These are phyloP conservation scores for Embiotoca jacksoni DNA, from an alignment of 2,113 vertebrate species.

Conservation along the genomic window DNA sequence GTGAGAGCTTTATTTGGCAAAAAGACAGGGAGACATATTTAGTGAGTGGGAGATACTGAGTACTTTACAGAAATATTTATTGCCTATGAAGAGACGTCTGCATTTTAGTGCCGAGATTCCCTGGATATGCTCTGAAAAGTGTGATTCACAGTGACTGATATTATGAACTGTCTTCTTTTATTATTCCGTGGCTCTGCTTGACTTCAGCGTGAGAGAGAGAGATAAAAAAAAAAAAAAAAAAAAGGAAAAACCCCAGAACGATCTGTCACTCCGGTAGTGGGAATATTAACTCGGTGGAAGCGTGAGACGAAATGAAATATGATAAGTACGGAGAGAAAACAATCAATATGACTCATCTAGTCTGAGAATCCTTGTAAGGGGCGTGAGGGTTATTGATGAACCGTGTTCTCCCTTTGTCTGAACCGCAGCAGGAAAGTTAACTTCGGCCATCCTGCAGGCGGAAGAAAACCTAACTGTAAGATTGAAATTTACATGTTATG, in stretches of 20 bases:
- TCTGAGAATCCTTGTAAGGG: conserved; percentile 29
- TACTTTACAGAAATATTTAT: conserved; percentile 63
- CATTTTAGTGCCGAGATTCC: conserved; percentile 43
- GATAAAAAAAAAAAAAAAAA: conserved; percentile 44
- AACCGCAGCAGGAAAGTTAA: background rate
- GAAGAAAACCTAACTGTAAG: background rate
- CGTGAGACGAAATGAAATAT: conserved; percentile 51
- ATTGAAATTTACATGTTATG: background rate
- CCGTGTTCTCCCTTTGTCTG: no score
- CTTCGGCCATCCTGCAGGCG: background rate
- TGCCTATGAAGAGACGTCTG: conserved; percentile 49
- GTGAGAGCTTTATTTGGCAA: conserved; percentile 63
- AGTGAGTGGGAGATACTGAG: conserved; percentile 24
- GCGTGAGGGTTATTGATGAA: conserved; percentile 9
- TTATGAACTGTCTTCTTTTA: conserved; percentile 51
- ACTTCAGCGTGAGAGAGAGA: conserved; percentile 46
- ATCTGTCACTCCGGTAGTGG: conserved; percentile 50
- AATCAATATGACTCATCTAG: conserved; percentile 50
- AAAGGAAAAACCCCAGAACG: background rate
- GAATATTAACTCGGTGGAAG: conserved; percentile 53
- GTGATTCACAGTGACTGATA: conserved; percentile 53
- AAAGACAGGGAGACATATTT: conserved; percentile 54
- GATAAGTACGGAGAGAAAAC: conserved; percentile 48
- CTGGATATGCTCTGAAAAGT: conserved; percentile 24
- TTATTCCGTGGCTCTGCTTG: conserved; percentile 44